Evolutionary conservation across 1,140 invertebrate genomes (phyloP).

Genomic region (Zaprionus taronus): DNA sequence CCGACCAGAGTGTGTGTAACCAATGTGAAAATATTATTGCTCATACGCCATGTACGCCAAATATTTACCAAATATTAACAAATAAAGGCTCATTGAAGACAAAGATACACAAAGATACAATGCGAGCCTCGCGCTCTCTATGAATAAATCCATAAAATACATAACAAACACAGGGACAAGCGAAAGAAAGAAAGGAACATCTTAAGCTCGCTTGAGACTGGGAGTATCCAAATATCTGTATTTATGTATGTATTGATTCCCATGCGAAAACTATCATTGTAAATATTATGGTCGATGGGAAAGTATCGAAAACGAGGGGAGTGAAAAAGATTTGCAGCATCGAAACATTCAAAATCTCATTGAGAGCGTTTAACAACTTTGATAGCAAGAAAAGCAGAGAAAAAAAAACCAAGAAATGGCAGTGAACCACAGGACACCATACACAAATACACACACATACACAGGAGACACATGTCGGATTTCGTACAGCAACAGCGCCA

Average conservation of each 20-base stretch:
- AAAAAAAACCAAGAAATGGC: slow-evolving; percentile 11
- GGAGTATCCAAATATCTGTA: slow-evolving; percentile 60
- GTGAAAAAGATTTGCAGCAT: slow-evolving; percentile 71
- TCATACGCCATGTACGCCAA: slow-evolving; percentile 75
- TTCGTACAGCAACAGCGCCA: slow-evolving; percentile 58
- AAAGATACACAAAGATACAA: slow-evolving; percentile 34
- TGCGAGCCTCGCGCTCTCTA: slow-evolving; percentile 33
- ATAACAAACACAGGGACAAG: slow-evolving; percentile 59
- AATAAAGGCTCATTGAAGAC: slow-evolving; percentile 71
- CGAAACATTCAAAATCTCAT: slow-evolving; percentile 80
- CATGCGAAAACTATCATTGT: slow-evolving; percentile 78
- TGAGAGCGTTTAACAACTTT: slow-evolving; percentile 79
- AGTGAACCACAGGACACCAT: slow-evolving; percentile 33
- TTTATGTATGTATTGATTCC: slow-evolving; percentile 71
- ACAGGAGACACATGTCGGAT: slow-evolving; percentile 53
- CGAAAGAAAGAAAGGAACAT: slow-evolving; percentile 6
- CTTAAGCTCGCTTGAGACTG: slow-evolving; percentile 3
- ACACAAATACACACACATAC: slow-evolving; percentile 12
- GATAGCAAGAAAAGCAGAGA: slow-evolving; percentile 13
- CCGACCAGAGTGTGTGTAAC: slow-evolving; percentile 31
- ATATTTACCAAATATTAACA: slow-evolving; percentile 82
- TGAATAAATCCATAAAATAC: slow-evolving; percentile 76
- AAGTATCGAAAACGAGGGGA: background rate
- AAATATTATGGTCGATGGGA: slow-evolving; percentile 52
- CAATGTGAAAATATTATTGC: slow-evolving; percentile 77